Evolutionary conservation across 2,113 vertebrate species (phyloP).

Genomic region (Piaya cayana): DNA sequence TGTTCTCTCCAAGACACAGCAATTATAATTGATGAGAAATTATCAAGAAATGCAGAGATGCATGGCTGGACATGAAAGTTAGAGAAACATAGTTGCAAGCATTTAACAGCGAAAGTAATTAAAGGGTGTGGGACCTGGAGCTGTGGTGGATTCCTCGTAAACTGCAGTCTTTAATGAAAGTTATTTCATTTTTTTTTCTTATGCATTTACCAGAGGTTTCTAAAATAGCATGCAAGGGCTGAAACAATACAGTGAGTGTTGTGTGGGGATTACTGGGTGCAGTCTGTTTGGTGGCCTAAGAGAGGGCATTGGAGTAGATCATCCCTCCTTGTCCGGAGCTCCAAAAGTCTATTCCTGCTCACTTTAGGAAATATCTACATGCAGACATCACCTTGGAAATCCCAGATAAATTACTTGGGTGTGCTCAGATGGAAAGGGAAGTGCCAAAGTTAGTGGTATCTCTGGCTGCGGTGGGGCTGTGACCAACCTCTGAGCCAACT

Average conservation of each 20-base stretch:
- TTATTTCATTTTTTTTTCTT: neutral
- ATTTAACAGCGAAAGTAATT: neutral
- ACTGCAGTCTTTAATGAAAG: neutral
- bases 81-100: neutral
- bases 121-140: neutral
- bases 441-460: fast-evolving
- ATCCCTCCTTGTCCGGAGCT: neutral
- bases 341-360: neutral
- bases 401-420: fast-evolving
- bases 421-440: neutral
- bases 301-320: neutral
- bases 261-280: neutral
- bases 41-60: neutral
- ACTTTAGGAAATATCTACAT: neutral
- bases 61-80: neutral
- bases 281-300: neutral
- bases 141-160: neutral
- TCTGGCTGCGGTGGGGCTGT: neutral
- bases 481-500: fast-evolving
- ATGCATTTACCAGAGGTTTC: neutral
- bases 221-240: neutral
- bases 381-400: fast-evolving
- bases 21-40: neutral
- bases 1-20: neutral
- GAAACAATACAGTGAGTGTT: neutral